These are phyloP conservation scores for Bagarius yarrelli DNA, from an alignment of 2,113 vertebrate genomes.

Conservation along the genomic window DNA sequence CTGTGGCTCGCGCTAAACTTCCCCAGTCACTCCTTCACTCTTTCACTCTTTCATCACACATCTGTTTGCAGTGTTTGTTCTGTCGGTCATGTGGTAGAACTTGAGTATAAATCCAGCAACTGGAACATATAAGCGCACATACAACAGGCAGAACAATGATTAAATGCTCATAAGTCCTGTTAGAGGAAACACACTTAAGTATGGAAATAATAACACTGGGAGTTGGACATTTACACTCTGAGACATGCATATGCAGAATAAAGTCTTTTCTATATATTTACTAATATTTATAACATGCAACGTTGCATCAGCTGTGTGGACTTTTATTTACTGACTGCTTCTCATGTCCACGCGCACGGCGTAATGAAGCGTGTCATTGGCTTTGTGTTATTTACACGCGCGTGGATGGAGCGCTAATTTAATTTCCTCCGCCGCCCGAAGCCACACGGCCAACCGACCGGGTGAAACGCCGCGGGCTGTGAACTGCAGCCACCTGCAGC, in stretches of 20 bases:
- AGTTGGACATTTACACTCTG: neutral
- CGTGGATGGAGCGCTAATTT: conserved; percentile 73
- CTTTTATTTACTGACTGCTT: conserved; percentile 1
- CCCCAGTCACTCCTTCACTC: conserved; percentile 16
- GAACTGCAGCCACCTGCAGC: conserved; percentile 54
- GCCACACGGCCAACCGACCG: conserved; percentile 69
- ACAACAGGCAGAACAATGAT: neutral
- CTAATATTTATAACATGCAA: conserved; percentile 20
- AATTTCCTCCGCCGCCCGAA: conserved; percentile 71
- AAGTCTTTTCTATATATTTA: neutral
- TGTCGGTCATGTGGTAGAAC: conserved; percentile 29
- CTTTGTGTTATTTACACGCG: conserved; percentile 80
- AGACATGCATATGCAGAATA: neutral
- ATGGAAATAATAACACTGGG: neutral
- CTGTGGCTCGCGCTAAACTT: conserved; percentile 22
- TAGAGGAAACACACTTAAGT: neutral
- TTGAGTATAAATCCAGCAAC: neutral
- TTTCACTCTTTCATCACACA: conserved; percentile 38
- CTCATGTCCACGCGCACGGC: conserved; percentile 54
- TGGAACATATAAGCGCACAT: conserved; percentile 2
- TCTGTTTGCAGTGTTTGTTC: conserved; percentile 33
- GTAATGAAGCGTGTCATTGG: conserved; percentile 80
- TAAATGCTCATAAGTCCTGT: neutral
- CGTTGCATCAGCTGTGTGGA: conserved; percentile 34
- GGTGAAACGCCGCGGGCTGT: conserved; percentile 57